These are phyloP conservation scores for Lithophane socia DNA, from an alignment of 2,888 invertebrate genomes.

Conservation along the genomic window DNA sequence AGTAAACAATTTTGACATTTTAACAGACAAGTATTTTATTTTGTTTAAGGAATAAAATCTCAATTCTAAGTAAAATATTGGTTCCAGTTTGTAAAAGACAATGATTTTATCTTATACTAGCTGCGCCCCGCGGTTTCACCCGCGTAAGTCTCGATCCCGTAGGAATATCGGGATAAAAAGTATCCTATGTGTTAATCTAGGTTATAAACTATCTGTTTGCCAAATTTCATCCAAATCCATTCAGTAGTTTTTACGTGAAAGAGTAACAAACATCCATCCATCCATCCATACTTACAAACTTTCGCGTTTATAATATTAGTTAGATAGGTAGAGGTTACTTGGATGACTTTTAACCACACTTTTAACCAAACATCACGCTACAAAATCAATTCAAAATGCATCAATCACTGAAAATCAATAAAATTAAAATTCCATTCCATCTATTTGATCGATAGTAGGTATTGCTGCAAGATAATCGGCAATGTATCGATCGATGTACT, in stretches of 20 bases:
- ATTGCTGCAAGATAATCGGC: constrained; percentile 22
- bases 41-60: not conserved
- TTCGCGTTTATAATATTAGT: too few species aligned
- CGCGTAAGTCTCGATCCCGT: too few species aligned
- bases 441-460: constrained; percentile 33
- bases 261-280: too few species aligned
- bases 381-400: constrained; percentile 2
- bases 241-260: too few species aligned
- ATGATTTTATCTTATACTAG: too few species aligned
- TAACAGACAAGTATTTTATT: not conserved
- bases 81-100: not conserved
- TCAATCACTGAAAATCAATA: constrained; percentile 4
- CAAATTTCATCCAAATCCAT: too few species aligned
- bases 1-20: not conserved
- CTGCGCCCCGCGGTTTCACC: too few species aligned
- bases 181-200: too few species aligned
- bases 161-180: too few species aligned
- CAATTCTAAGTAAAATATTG: not conserved
- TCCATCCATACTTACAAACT: too few species aligned
- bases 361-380: too few species aligned
- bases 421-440: constrained; percentile 7
- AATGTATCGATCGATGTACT: constrained; percentile 49
- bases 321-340: not conserved
- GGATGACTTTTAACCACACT: not conserved
- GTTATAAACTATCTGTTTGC: too few species aligned